phyloP scores from a whole-genome alignment of 2,888 invertebrate species.

The Eulithis testata region DNA sequence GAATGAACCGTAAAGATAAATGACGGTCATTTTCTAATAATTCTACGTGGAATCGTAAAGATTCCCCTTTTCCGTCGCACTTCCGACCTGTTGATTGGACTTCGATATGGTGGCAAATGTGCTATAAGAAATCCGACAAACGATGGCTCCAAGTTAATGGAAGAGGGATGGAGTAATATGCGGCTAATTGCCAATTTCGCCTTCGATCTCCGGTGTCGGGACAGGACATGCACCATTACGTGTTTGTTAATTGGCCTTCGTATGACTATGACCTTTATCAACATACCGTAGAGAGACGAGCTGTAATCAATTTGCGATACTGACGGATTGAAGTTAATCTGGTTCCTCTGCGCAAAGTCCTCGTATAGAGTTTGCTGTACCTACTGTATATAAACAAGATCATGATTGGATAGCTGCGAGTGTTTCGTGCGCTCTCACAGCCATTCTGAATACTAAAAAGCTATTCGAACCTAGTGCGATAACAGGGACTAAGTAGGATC shows the following conservation, averaged over 20 bases:
- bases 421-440: conserved; percentile 26
- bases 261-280: conserved; percentile 48
- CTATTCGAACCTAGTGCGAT: conserved; percentile 5
- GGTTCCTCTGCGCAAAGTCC: conserved; percentile 4
- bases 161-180: conserved; percentile 58
- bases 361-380: conserved; percentile 19
- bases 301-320: conserved; percentile 16
- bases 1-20: conserved; percentile 27
- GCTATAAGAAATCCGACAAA: conserved; percentile 46
- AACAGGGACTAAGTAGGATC: conserved; percentile 11
- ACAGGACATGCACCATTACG: conserved; percentile 57
- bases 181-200: conserved; percentile 76
- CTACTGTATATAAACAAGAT: not conserved
- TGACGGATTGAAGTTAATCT: conserved; percentile 23
- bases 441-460: conserved; percentile 31
- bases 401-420: conserved; percentile 29
- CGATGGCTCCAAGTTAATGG: conserved; percentile 46
- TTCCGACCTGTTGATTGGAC: conserved; percentile 53
- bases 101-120: conserved; percentile 37
- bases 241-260: conserved; percentile 59
- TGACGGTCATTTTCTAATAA: conserved; percentile 34
- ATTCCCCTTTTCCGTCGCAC: conserved; percentile 35
- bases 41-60: conserved; percentile 38
- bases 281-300: conserved; percentile 20
- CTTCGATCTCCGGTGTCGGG: conserved; percentile 73